Base-by-base conservation (phyloP, 2,797 vertebrate species). In the Pangasius larnaudii region DNA sequence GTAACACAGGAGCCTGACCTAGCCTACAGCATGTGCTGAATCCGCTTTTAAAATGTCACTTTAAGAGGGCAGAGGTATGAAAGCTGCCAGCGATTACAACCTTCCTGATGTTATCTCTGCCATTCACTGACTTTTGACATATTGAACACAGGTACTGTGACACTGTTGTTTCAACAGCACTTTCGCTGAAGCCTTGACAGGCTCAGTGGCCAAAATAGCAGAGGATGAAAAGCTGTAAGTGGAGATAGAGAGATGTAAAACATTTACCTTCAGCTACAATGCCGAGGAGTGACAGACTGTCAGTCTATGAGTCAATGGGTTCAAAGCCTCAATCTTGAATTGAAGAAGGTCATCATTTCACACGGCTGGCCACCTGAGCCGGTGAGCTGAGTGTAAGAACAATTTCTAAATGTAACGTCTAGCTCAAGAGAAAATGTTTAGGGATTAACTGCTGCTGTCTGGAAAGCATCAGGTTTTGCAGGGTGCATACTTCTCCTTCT, bases 11-110 rank as follows among this genome's bases (percentile, higher is more conserved):
- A 39, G 8, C 59, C 61, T 87, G 67, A 85, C 27, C 59, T 19
- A n/a, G 74, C 63, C 65, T 51, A 24, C 65, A 27, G 42, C 11
- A 24, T n/a, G 86, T 53, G 39, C 22, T 84, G 85, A 84, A 86
- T 85, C 79, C 58, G 42, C 69, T 87, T 46, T 51, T 51, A 36
- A 88, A 88, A 89, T 88, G 80, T 67, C 85, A 89, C 11, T 36
- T 84, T 33, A 36, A 84, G 30, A 72, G 53, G 65, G 56, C 87
- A 86, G 42, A 87, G 71, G 88, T 85, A 86, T 88, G 69, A 86
- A 86, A 67, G 85, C 67, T 88, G 87, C 72, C 75, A 71, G 61
- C 30, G 58, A 36, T 58, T 77, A 49, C 61, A 58, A 77, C 67
- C 69, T 85, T 77, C 18, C 74, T 87, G 71, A 79, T 87, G 80